Base-by-base conservation (phyloP, 2,797 vertebrate genomes). In the Merluccius polli region DNA sequence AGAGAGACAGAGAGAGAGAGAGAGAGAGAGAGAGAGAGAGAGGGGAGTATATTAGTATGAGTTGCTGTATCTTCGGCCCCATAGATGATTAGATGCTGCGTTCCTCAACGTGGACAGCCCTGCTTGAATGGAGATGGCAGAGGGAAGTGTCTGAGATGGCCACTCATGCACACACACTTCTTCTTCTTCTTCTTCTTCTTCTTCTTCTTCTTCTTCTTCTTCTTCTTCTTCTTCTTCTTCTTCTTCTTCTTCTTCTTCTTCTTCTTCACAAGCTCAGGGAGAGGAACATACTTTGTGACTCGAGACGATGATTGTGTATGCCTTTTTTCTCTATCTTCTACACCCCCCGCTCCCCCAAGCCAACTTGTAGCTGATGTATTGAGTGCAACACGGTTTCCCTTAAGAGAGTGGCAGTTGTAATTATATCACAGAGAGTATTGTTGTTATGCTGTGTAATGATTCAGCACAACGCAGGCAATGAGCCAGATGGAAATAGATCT, bases 401-500 rank as follows among this genome's bases (percentile, higher is more conserved):
- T 83, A 73, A 41, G 36, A 90, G 89, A 92, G 77, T 88, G 90
- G 86, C 89, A 90, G 85, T 83, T 90, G 80, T 90, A 90, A 92
- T 91, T 90, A 59, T 59, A n/a, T 59, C 52, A 21, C 21, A 24
- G 21, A 35, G 33, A 35, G 38, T 24, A 59, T n/a, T 24, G 21
- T 24, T 59, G 21, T 24, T n/a, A 21, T 10, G n/a, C 52, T 59
- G 52, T 24, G 52, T 59, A 59, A 59, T 59, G 52, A 59, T 59
- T 59, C 21, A n/a, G 52, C 52, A 24, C 52, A n/a, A 59, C 52
- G 16, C 52, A 24, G 52, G 52, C 52, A 59, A 24, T 10, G 52
- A 59, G 52, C 52, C 75, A 81, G 80, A 85, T 87, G 78, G 80
- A 70, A 41, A 41, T 9, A 12, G 38, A 41, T 41, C 38, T 41